Percentiles rank a stretch among this genome's conserved stretches.
Evolutionary conservation across 2,113 vertebrate genomes (phyloP).

Genomic region (Crotalus helleri): DNA sequence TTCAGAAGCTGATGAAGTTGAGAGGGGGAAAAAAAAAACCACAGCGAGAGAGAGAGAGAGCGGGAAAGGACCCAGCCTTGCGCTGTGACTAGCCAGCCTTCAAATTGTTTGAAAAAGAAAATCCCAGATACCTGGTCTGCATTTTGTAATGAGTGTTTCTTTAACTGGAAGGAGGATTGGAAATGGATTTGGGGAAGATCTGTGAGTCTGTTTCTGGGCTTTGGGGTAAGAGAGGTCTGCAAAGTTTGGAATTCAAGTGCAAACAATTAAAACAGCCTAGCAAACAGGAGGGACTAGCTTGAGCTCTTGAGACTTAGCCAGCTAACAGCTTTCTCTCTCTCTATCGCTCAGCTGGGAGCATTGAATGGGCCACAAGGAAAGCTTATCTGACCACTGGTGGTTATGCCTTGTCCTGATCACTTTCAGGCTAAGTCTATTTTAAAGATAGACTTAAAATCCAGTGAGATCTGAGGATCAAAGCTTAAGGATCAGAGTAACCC

Average conservation of each 20-base stretch:
- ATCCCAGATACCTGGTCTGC: conserved; percentile 22
- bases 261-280: conserved; percentile 21
- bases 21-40: neutral
- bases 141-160: conserved; percentile 27
- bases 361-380: neutral
- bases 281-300: neutral
- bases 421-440: neutral
- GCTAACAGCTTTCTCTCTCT: neutral
- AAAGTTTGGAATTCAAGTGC: rapidly evolving
- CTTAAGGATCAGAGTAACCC: neutral
- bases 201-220: neutral
- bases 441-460: neutral
- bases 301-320: neutral
- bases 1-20: neutral
- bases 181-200: conserved; percentile 23
- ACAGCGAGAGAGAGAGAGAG: no score
- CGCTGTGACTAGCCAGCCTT: rapidly evolving
- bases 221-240: conserved; percentile 1
- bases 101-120: conserved; percentile 22
- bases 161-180: conserved; percentile 13
- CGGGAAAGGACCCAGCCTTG: neutral
- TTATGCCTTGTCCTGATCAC: neutral
- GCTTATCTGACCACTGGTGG: neutral
- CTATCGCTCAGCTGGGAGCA: neutral
- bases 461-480: neutral